Evolutionary conservation across 2,888 invertebrate genomes (phyloP), one percentile per base, ranked within the genome.

Genomic region (Alviniconcha strummeri): DNA sequence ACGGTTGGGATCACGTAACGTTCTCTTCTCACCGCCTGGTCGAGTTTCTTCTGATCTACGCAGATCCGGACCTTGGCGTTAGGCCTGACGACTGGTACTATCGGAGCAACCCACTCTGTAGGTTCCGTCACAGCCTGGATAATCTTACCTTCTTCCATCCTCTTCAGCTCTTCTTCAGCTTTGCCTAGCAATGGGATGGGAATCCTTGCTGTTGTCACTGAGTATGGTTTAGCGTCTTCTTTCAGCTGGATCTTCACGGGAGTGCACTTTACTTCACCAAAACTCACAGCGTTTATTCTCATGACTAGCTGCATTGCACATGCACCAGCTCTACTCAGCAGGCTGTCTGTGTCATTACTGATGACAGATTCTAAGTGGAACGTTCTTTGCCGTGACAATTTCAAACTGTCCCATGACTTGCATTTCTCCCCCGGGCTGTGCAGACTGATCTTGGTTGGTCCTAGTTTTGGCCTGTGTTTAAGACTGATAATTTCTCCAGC

Each of bases 171-270:
- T 64, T 60, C 19, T 36, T 75, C 77, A 52, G 64, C 76, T 52
- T 76, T 82, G 57, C 77, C 82, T 5, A 36, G 19, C 60, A 82
- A 19, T 6, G 82, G 82, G 5, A 82, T 75, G n/a, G 69, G 60
- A n/a, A 82, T 67, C 56, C 82, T 82, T 54, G 64, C 36, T 77
- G 82, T 60, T 52, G 55, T n/a, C 15, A 82, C 7, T 4, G 60
- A 60, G 82, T 82, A 77, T 67, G 82, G 77, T 19, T 36, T n/a
- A 13, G 69, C 52, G 8, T 19, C 64, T 5, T 81, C 81, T 36
- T 75, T 52, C 60, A 81, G 75, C 56, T 55, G 5, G 36, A 57
- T 81, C 64, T 74, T 81, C n/a, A 76, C 76, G 55, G 76, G 76
- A 13, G 56, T 55, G 15, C 76, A 76, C 4, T 76, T 7, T 5